Evolutionary conservation across 2,113 vertebrate genomes (phyloP).

Genomic region (Eira barbara): DNA sequence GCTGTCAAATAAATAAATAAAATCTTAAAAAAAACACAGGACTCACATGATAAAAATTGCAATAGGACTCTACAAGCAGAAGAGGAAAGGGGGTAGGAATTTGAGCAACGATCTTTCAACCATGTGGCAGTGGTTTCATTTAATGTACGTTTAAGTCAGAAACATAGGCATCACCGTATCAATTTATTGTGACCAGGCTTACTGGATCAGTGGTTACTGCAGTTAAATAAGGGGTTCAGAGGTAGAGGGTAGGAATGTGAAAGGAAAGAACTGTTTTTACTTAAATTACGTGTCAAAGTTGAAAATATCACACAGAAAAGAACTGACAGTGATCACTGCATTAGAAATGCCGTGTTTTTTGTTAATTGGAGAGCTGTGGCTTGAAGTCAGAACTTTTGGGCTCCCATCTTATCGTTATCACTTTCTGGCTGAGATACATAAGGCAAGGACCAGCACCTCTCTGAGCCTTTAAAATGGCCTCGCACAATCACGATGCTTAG

Average conservation of each 20-base stretch:
- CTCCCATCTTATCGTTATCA: background rate
- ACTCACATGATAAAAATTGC: background rate
- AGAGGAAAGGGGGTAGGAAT: background rate
- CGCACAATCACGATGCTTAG: rapidly evolving
- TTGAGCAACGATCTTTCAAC: no score
- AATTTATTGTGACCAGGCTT: background rate
- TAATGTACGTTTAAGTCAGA: background rate
- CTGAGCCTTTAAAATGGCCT: background rate
- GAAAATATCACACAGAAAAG: background rate
- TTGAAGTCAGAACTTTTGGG: no score
- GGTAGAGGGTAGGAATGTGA: background rate
- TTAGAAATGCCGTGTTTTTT: background rate
- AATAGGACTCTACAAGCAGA: background rate
- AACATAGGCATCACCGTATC: background rate
- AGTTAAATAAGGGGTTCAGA: background rate
- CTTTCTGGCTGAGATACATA: background rate
- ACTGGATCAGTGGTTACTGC: background rate
- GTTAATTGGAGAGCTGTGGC: background rate
- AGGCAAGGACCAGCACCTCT: background rate
- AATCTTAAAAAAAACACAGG: background rate
- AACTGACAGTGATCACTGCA: no score
- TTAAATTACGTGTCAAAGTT: background rate
- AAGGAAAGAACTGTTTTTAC: background rate
- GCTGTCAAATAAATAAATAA: background rate
- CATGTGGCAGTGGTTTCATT: background rate